Conservation (phyloP, 2,113 vertebrate genomes). For the Crotalus horridus region DNA sequence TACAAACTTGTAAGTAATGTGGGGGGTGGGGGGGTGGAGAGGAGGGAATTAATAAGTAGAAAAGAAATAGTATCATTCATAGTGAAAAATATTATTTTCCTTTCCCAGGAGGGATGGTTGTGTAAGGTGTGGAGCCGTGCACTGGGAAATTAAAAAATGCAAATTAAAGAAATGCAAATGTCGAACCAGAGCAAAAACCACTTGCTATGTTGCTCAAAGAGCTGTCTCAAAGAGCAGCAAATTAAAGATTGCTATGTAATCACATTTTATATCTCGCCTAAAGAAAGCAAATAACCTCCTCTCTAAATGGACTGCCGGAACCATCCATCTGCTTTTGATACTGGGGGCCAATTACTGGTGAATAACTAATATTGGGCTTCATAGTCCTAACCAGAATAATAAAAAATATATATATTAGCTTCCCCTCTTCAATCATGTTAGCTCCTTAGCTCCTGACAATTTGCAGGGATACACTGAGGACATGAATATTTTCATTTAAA, state of each 20-base stretch:
- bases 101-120: slow-evolving; percentile 62
- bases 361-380: slow-evolving; percentile 38
- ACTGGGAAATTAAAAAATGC: slow-evolving; percentile 78
- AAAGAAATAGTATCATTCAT: slow-evolving; percentile 67
- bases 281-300: slow-evolving; percentile 70
- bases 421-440: slow-evolving; percentile 44
- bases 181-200: slow-evolving; percentile 60
- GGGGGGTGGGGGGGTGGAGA: rapidly evolving
- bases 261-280: slow-evolving; percentile 75
- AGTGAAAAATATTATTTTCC: slow-evolving; percentile 67
- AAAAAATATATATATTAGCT: not conserved
- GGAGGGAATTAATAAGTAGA: slow-evolving; percentile 64
- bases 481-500: slow-evolving; percentile 28
- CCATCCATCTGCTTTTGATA: slow-evolving; percentile 50
- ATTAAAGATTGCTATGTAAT: slow-evolving; percentile 78
- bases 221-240: slow-evolving; percentile 76
- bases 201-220: slow-evolving; percentile 65
- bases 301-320: slow-evolving; percentile 65
- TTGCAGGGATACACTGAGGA: slow-evolving; percentile 42
- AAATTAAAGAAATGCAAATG: slow-evolving; percentile 76
- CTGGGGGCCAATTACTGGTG: slow-evolving; percentile 47
- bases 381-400: slow-evolving; percentile 50
- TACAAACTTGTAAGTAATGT: slow-evolving; percentile 51
- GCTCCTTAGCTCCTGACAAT: slow-evolving; percentile 63
- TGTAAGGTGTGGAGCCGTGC: slow-evolving; percentile 67